Base-by-base conservation (phyloP, 2,113 vertebrate species). In the Bubo bubo region DNA sequence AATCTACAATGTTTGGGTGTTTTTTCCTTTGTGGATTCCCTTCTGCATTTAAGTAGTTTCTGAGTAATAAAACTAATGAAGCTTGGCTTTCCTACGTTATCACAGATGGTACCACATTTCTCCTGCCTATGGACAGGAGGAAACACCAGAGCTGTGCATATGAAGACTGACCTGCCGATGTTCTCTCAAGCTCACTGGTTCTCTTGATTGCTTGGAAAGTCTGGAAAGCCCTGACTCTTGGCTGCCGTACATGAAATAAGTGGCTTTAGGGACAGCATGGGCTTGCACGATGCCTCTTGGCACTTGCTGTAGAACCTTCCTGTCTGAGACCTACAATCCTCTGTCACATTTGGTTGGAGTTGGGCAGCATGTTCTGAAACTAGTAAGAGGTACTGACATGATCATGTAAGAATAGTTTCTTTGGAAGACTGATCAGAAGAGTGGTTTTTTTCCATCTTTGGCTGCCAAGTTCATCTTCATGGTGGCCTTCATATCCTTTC, bases 31-130 rank as follows among this genome's bases (percentile, higher is more conserved):
- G 45, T 39, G 41, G 16, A 8, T 66, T 77, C 24, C 32, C n/a
- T 80, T 91, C n/a, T 70, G 53, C 11, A 2, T 30, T 8, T 53
- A 41, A 43, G 50, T 86, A 34, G 23, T 82, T 93, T 66, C 49
- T 87, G 70, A 82, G 74, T 72, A 87, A 81, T 90, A 90, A 87
- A 95, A 81, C 32, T 58, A 74, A 77, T 58, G 72, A 77, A 89
- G 76, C 55, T 89, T 91, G 45, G 9, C 45, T 74, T 93, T 20
- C 56, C 17, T 72, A 14, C 5, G 0, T 43, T 64, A n/a, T 35
- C 12, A 6, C 24, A 12, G 32, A 6, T 30, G 50, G n/a, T 74
- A 22, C 28, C 9, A 3, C 13, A 1, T 60, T 88, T 70, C 49
- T 83, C 2, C 43, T 82, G 79, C 30, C 30, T 59, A 3, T 30